Conservation (phyloP, 1,140 invertebrate species). For the Cydia strobilella region DNA sequence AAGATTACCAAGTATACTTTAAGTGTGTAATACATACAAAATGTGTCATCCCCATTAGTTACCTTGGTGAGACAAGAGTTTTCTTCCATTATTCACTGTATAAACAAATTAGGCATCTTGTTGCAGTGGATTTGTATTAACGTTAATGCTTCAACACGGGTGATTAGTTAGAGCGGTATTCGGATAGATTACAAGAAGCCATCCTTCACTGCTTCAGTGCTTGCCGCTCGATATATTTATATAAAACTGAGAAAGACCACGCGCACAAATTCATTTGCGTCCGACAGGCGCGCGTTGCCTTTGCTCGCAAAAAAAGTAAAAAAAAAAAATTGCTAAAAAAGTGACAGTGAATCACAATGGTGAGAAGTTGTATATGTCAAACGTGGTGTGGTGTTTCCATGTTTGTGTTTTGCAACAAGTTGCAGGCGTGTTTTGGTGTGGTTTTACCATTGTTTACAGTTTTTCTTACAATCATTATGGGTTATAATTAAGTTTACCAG, state of each 20-base stretch:
- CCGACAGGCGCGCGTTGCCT: slow-evolving; percentile 7
- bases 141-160: neutral
- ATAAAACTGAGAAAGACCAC: slow-evolving; percentile 40
- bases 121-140: slow-evolving; percentile 35
- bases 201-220: slow-evolving; percentile 36
- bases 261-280: slow-evolving; percentile 37
- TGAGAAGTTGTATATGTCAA: slow-evolving; percentile 32
- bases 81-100: slow-evolving; percentile 17
- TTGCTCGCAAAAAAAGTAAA: neutral
- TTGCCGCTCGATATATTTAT: slow-evolving; percentile 42
- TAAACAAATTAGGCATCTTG: slow-evolving; percentile 20
- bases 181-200: slow-evolving; percentile 40
- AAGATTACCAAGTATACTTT: neutral
- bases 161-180: slow-evolving; percentile 10
- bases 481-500: neutral
- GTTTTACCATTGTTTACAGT: neutral
- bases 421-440: neutral
- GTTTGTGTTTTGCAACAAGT: neutral
- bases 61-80: neutral
- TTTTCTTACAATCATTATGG: neutral
- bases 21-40: neutral
- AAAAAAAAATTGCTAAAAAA: neutral
- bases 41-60: slow-evolving; percentile 27
- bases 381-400: slow-evolving; percentile 22
- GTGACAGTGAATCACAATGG: slow-evolving; percentile 36